Evolutionary conservation across 1,140 invertebrate genomes (phyloP).

Genomic region (Bactericera cockerelli): DNA sequence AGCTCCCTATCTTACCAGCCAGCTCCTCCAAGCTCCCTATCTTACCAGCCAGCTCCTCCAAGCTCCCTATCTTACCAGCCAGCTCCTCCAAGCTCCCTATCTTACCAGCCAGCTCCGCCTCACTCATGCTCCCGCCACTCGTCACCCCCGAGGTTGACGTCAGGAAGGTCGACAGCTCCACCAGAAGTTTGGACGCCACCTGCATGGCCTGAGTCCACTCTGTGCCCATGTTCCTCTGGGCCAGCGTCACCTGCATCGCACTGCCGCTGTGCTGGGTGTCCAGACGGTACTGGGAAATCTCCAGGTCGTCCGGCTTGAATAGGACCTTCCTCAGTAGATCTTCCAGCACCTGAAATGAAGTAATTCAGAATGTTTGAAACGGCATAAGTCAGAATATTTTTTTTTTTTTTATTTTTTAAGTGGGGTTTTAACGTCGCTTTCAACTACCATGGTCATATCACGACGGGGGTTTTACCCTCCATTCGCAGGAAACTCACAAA

Average conservation of each 20-base stretch:
- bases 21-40: too few relatives aligned
- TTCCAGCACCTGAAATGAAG: neutral
- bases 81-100: too few relatives aligned
- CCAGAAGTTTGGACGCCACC: conserved; percentile 50
- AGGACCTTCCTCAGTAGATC: conserved; percentile 15
- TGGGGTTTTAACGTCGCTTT: too few relatives aligned
- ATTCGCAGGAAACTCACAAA: too few relatives aligned
- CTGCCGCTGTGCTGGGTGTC: conserved; percentile 20
- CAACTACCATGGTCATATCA: too few relatives aligned
- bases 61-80: too few relatives aligned
- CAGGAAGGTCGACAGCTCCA: conserved; percentile 68
- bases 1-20: too few relatives aligned
- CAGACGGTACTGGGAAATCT: neutral
- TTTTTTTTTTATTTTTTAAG: too few relatives aligned
- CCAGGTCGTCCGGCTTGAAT: conserved; percentile 9
- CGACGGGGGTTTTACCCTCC: too few relatives aligned
- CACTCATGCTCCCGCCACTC: conserved; percentile 23
- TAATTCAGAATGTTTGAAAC: too few relatives aligned
- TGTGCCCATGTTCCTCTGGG: conserved; percentile 10
- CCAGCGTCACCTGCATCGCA: conserved; percentile 6
- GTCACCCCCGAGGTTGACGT: conserved; percentile 42
- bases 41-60: too few relatives aligned
- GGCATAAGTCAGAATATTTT: too few relatives aligned
- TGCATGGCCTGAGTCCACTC: conserved; percentile 40
- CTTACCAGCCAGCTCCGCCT: conserved; percentile 7